Evolutionary conservation across 2,888 invertebrate genomes (phyloP).

Genomic region (Sarcophaga variegata): DNA sequence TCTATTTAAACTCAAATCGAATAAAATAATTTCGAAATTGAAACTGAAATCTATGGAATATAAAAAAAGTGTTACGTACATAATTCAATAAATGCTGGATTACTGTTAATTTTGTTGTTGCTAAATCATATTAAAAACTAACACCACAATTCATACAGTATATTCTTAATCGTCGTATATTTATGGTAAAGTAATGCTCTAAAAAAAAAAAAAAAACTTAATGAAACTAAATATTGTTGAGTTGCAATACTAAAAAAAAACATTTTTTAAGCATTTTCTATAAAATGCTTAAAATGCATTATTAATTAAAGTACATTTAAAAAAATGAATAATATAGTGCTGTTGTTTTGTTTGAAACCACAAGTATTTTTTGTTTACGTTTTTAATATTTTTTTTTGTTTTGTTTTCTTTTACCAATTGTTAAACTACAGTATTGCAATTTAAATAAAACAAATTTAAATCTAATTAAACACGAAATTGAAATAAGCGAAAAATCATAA

Average conservation of each 20-base stretch:
- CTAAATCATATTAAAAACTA: conserved; percentile 26
- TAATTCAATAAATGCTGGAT: not conserved
- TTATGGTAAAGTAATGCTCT: not conserved
- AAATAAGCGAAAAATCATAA: conserved; percentile 37
- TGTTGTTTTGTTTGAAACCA: conserved; percentile 46
- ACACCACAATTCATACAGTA: conserved; percentile 13
- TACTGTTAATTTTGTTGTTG: not conserved
- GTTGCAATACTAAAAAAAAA: conserved; percentile 24
- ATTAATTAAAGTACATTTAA: conserved; percentile 3
- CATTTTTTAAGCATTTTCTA: not conserved
- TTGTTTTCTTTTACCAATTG: conserved; percentile 40
- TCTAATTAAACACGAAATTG: conserved; percentile 39
- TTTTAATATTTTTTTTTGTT: not conserved
- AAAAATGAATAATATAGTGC: not conserved
- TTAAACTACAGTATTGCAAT: conserved; percentile 45
- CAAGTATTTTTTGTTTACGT: conserved; percentile 6
- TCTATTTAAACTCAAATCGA: too few species aligned
- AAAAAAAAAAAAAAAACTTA: conserved; percentile 3
- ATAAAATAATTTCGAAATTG: not conserved
- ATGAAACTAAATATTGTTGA: conserved; percentile 1
- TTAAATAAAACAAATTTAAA: conserved; percentile 42
- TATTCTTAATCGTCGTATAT: conserved; percentile 4
- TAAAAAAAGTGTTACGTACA: not conserved
- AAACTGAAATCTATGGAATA: not conserved
- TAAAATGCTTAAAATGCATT: not conserved